A percentile compares a stretch with the other conserved stretches of the same genome.
phyloP scores from a whole-genome alignment of 2,113 vertebrate species.

The Odocoileus virginianus region DNA sequence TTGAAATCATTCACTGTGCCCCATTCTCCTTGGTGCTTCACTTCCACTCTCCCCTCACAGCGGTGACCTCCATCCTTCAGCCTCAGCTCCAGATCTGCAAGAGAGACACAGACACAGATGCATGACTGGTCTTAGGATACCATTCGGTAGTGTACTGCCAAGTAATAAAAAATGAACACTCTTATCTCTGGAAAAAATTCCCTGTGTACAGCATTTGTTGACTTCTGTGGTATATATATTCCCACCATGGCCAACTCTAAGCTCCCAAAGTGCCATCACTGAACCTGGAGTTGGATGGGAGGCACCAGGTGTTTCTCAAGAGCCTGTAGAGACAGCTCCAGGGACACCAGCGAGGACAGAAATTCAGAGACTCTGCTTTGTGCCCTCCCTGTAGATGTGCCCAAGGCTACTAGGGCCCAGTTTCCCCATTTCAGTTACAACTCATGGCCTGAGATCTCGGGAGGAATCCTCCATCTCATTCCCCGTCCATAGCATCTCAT shows the following conservation, averaged over 20 bases:
- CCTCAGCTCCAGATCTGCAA: neutral
- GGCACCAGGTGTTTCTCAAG: neutral
- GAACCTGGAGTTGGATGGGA: too few relatives aligned
- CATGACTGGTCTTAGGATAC: neutral
- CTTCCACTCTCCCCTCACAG: slow-evolving; percentile 68
- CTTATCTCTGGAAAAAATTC: neutral
- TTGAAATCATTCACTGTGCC: accelerated
- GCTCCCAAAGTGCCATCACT: neutral
- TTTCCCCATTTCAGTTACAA: neutral
- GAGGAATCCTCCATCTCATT: neutral
- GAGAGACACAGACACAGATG: neutral
- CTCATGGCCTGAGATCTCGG: neutral
- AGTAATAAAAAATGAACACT: neutral
- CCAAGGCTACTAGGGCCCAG: neutral
- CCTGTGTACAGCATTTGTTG: neutral
- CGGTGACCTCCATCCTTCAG: slow-evolving; percentile 26
- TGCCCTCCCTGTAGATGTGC: neutral
- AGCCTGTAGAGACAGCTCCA: neutral
- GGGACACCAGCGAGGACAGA: neutral
- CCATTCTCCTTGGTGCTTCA: slow-evolving; percentile 52
- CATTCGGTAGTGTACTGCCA: neutral
- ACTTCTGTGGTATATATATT: neutral
- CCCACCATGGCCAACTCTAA: neutral
- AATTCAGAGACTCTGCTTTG: neutral
- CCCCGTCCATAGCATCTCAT: neutral